phyloP scores from a whole-genome alignment of 2,888 invertebrate species.

The Liodrosophila aerea region DNA sequence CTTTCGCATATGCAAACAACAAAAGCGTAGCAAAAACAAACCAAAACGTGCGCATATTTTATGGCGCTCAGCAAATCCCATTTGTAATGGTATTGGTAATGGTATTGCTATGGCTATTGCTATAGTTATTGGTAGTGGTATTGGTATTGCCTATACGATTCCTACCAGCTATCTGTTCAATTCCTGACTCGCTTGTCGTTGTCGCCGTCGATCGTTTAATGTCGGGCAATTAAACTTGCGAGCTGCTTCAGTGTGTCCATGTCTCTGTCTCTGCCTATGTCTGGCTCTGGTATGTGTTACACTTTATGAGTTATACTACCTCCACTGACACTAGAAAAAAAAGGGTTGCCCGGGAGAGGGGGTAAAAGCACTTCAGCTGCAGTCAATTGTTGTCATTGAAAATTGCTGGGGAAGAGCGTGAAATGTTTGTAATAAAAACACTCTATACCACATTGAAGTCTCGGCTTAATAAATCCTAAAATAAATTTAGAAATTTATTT shows the following conservation, averaged over 20 bases:
- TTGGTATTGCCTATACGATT: neutral
- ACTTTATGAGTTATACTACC: slow-evolving; percentile 67
- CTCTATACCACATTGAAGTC: too few species aligned
- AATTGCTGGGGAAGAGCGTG: slow-evolving; percentile 25
- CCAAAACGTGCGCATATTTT: slow-evolving; percentile 76
- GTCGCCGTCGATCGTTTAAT: slow-evolving; percentile 71
- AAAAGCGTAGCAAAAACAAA: slow-evolving; percentile 62
- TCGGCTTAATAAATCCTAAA: too few species aligned
- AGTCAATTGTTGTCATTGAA: slow-evolving; percentile 44
- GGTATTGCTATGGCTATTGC: slow-evolving; percentile 1
- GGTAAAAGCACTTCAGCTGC: slow-evolving; percentile 34
- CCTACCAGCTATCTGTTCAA: slow-evolving; percentile 17
- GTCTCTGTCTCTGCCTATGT: too few species aligned
- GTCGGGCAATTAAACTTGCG: slow-evolving; percentile 76
- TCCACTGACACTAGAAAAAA: slow-evolving; percentile 43
- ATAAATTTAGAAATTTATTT: too few species aligned
- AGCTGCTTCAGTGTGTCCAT: slow-evolving; percentile 35
- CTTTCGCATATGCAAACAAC: slow-evolving; percentile 70
- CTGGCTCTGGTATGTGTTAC: slow-evolving; percentile 37
- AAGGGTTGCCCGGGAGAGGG: neutral
- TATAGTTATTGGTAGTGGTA: slow-evolving; percentile 9
- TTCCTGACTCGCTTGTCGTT: slow-evolving; percentile 21
- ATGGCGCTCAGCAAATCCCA: slow-evolving; percentile 60
- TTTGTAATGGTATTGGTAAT: slow-evolving; percentile 34
- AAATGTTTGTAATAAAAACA: slow-evolving; percentile 17